Conservation (phyloP, 1,140 invertebrate species). For the Drosophila orena region DNA sequence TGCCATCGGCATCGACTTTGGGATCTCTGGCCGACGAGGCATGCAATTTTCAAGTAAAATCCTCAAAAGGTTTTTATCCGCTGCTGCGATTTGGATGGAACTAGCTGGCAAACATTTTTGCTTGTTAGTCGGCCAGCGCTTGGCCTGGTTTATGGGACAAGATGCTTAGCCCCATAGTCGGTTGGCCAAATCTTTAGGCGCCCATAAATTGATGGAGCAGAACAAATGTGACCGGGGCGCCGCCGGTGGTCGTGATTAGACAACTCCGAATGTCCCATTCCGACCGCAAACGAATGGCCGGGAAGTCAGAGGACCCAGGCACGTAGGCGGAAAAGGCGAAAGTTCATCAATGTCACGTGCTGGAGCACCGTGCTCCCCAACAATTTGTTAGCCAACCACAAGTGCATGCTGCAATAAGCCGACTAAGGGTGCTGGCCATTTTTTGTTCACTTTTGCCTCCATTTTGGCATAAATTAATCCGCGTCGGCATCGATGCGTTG, state of each 20-base stretch:
- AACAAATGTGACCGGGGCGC: conserved; percentile 44
- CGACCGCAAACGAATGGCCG: conserved; percentile 41
- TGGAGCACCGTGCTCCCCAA: conserved; percentile 40
- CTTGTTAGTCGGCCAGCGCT: conserved; percentile 62
- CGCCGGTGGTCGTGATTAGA: conserved; percentile 68
- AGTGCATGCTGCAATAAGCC: conserved; percentile 66
- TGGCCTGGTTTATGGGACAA: conserved; percentile 63
- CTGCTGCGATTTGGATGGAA: conserved; percentile 29
- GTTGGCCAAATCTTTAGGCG: conserved; percentile 63
- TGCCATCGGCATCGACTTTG: conserved; percentile 42
- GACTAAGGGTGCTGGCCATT: conserved; percentile 33
- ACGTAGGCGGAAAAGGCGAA: conserved; percentile 49
- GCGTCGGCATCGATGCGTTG: conserved; percentile 68
- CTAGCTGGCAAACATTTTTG: conserved; percentile 66
- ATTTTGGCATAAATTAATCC: conserved; percentile 74
- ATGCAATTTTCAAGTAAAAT: conserved; percentile 64
- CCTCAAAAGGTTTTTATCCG: conserved; percentile 49
- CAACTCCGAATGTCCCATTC: conserved; percentile 59
- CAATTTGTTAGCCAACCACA: conserved; percentile 71
- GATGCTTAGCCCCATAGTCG: conserved; percentile 13
- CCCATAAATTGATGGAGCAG: conserved; percentile 67
- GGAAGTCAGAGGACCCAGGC: conserved; percentile 18
- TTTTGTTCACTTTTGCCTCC: conserved; percentile 28
- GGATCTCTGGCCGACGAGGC: conserved; percentile 49
- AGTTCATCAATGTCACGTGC: conserved; percentile 80